Evolutionary conservation across 2,113 vertebrate species (phyloP), one percentile per base, ranked within the genome.

Genomic region (Microtus oregoni): DNA sequence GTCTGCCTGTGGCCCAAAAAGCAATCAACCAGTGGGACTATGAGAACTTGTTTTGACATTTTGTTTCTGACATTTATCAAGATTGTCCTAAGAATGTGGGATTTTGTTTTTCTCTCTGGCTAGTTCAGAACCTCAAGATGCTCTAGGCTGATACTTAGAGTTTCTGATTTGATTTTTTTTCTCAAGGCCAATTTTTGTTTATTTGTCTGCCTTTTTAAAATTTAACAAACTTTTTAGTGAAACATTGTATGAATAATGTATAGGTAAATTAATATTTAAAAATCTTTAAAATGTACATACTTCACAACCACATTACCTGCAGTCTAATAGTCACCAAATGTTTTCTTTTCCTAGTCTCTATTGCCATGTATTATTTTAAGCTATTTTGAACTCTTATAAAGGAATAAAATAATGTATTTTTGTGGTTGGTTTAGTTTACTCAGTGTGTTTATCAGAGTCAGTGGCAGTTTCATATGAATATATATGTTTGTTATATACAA

Each of bases 101-200:
- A 22, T 24, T 94, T 15, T 0, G 35, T 26, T 85, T 95, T 90
- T 92, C 41, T 91, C 70, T 93, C 52, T 90, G 38, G 9, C 2
- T 68, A 73, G 7, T 75, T 72, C 47, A 95, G 52, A 94, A 89
- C 30, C 7, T 55, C 68, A 92, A 3, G 24, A 92, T 32, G 41
- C 17, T 90, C 55, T 83, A 61, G 38, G 9, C 12, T 35, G 7
- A 75, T 67, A 50, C 55, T 65, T 58, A 76, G 7, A 82, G 68
- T 79, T 87, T 67, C n/a, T 93, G 44, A 58, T 93, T 93, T 79
- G 50, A 79, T 79, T 47, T 79, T 55, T 79, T 79, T 86, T 11
- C 30, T 3, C 83, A 68, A 65, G 10, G 19, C 63, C 30, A 35
- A 68, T 35, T 24, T 86, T 22, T 78, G 76, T 78, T 86, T 67